phyloP scores from a whole-genome alignment of 2,797 vertebrate genomes.

The Crypturellus tataupa region DNA sequence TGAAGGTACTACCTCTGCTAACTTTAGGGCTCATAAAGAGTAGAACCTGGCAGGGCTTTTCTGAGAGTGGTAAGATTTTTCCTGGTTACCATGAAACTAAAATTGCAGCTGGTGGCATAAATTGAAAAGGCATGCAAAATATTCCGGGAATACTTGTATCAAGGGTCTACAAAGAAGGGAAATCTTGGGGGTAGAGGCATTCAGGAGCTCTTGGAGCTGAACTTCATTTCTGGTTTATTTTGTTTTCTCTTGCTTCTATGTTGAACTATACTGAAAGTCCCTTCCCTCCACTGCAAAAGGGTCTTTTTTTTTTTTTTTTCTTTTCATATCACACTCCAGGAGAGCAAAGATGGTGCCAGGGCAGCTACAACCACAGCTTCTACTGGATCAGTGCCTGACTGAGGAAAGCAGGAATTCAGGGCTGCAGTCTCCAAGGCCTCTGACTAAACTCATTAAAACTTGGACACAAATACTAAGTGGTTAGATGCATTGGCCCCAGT shows the following conservation, averaged over 20 bases:
- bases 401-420: slow-evolving; percentile 29
- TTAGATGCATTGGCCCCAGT: neutral
- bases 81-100: slow-evolving; percentile 9
- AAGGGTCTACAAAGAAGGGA: slow-evolving; percentile 11
- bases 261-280: neutral
- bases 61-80: slow-evolving; percentile 3
- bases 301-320: neutral
- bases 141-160: slow-evolving; percentile 42
- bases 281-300: neutral
- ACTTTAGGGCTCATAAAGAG: neutral
- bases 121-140: slow-evolving; percentile 37
- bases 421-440: neutral
- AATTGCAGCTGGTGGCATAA: slow-evolving; percentile 56
- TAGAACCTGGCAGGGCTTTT: neutral
- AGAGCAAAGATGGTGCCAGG: slow-evolving; percentile 51
- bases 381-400: slow-evolving; percentile 26
- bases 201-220: slow-evolving; percentile 18
- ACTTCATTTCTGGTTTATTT: slow-evolving; percentile 17
- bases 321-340: neutral
- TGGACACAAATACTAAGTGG: neutral
- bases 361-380: slow-evolving; percentile 39
- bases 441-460: slow-evolving; percentile 28
- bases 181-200: neutral
- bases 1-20: neutral
- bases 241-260: slow-evolving; percentile 23